These are phyloP conservation scores for Callosobruchus maculatus DNA, from an alignment of 2,888 invertebrate genomes.

Conservation along the genomic window DNA sequence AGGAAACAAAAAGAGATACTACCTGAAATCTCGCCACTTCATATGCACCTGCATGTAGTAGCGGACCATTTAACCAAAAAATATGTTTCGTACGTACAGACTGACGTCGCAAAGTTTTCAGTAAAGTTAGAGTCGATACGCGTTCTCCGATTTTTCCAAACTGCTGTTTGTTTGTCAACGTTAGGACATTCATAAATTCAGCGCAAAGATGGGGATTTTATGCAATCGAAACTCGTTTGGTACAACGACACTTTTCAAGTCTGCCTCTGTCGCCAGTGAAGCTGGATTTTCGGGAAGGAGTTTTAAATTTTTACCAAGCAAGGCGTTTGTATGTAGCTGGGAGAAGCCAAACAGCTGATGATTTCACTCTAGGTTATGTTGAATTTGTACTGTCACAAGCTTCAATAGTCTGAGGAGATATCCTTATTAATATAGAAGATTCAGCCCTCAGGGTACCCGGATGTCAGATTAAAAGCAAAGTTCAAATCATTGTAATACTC, in stretches of 20 bases:
- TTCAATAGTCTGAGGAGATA: too few relatives aligned
- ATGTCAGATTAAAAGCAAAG: too few relatives aligned
- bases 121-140: neutral
- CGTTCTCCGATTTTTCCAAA: neutral
- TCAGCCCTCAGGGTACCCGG: too few relatives aligned
- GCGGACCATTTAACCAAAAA: neutral
- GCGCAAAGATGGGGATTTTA: neutral
- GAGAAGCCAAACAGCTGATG: neutral
- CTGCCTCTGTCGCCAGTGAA: neutral
- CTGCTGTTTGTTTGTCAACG: constrained; percentile 1
- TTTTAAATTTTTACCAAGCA: neutral
- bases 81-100: neutral
- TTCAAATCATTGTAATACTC: too few relatives aligned
- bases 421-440: too few relatives aligned
- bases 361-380: neutral
- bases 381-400: neutral
- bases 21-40: neutral
- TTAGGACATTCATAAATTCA: neutral
- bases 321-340: too few relatives aligned
- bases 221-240: neutral
- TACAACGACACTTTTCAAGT: constrained; percentile 1
- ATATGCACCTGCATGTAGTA: neutral
- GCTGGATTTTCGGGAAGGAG: neutral
- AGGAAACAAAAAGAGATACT: too few relatives aligned
- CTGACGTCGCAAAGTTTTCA: neutral